Evolutionary conservation across 2,113 vertebrate genomes (phyloP).

Genomic region (Cyanocitta stelleri): DNA sequence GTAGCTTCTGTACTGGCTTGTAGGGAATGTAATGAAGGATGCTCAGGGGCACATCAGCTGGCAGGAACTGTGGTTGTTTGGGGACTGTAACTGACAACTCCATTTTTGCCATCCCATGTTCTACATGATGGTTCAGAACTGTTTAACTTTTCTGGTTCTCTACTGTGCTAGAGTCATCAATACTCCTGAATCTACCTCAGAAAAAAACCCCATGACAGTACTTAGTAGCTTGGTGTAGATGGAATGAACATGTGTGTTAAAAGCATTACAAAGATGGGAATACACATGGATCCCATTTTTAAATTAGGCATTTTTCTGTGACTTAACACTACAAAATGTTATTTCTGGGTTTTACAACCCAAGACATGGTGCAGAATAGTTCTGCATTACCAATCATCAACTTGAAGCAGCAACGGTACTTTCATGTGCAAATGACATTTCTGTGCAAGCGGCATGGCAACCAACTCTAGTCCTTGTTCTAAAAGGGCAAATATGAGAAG

Average conservation of each 20-base stretch:
- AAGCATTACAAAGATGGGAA: not conserved
- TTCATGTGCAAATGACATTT: not conserved
- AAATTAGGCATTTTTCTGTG: not conserved
- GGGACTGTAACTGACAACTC: not conserved
- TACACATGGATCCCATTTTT: accelerated
- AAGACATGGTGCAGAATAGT: not conserved
- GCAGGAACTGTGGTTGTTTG: not conserved
- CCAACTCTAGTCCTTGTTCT: not conserved
- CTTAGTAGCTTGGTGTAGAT: not conserved
- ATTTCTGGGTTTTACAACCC: not conserved
- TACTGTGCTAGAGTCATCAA: not conserved
- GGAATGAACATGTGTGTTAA: not conserved
- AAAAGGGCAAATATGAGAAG: not conserved
- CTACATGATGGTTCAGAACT: not conserved
- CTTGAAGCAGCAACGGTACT: not conserved
- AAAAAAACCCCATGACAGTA: not conserved
- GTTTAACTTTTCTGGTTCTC: not conserved
- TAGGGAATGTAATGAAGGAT: not conserved
- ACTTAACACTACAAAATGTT: not conserved
- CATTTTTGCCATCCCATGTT: not conserved
- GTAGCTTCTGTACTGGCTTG: not conserved
- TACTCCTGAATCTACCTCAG: not conserved
- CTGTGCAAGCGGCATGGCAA: not conserved
- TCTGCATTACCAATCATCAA: not conserved
- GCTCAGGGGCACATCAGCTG: not conserved